A percentile compares a stretch with the other conserved stretches of the same genome.
These are phyloP conservation scores for Xyrauchen texanus DNA, from an alignment of 2,113 vertebrate genomes.

Conservation along the genomic window DNA sequence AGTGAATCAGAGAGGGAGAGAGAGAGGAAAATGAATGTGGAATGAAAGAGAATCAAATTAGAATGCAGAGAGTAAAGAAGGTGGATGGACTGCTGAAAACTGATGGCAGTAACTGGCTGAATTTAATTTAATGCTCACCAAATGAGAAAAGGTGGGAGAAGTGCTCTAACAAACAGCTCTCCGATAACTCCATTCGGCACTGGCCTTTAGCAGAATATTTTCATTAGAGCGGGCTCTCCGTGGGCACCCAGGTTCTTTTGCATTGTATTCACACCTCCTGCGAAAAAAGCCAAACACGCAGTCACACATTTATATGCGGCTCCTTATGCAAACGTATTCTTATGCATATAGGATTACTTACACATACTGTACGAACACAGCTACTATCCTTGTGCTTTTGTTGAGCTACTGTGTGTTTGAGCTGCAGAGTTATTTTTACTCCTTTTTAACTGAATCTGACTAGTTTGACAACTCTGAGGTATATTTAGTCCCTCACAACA, in stretches of 20 bases:
- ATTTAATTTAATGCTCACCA: constrained; percentile 48
- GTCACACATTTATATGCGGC: too few species aligned
- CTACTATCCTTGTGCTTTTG: not conserved
- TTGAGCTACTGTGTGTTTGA: not conserved
- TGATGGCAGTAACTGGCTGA: constrained; percentile 36
- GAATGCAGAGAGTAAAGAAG: constrained; percentile 49
- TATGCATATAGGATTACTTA: constrained; percentile 6
- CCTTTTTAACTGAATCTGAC: constrained; percentile 2
- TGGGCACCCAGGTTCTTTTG: not conserved
- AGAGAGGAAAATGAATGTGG: constrained; percentile 14
- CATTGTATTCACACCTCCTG: not conserved
- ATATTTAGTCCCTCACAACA: constrained; percentile 36
- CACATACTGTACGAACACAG: not conserved
- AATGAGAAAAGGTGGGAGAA: constrained; percentile 43
- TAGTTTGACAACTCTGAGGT: constrained; percentile 34
- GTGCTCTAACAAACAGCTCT: constrained; percentile 41
- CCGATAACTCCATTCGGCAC: not conserved
- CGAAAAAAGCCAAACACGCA: not conserved
- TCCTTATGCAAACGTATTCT: not conserved
- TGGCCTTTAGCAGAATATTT: constrained; percentile 48
- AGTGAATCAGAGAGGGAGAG: not conserved
- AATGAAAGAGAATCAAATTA: constrained; percentile 43
- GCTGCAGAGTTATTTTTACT: constrained; percentile 18
- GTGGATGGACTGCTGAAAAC: constrained; percentile 27
- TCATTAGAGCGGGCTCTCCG: constrained; percentile 30